These are phyloP conservation scores for Galaxias olidus DNA, from an alignment of 2,797 vertebrate species.

Conservation along the genomic window DNA sequence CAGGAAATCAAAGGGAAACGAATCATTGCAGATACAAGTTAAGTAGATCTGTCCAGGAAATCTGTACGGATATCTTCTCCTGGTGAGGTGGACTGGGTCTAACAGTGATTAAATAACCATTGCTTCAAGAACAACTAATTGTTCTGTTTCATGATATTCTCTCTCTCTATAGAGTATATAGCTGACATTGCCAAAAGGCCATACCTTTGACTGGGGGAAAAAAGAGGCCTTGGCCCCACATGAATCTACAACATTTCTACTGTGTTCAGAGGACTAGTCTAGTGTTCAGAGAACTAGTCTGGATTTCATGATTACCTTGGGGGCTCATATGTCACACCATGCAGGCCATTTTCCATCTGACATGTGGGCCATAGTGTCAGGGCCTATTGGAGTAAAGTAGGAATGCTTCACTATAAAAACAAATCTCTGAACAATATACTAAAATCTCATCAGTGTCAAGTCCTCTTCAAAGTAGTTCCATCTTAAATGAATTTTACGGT, in stretches of 20 bases:
- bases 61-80: too few relatives aligned
- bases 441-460: constrained; percentile 29
- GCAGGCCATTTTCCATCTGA: background rate
- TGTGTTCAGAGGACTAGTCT: background rate
- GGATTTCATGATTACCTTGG: constrained; percentile 1
- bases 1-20: too few relatives aligned
- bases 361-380: background rate
- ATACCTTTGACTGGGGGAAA: too few relatives aligned
- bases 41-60: too few relatives aligned
- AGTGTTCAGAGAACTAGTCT: too few relatives aligned
- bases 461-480: constrained; percentile 40
- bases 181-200: too few relatives aligned
- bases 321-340: background rate
- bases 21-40: too few relatives aligned
- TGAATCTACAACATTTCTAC: background rate
- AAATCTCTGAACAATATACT: constrained; percentile 20
- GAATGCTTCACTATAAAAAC: background rate
- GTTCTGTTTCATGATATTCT: too few relatives aligned
- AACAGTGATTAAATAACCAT: too few relatives aligned
- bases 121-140: too few relatives aligned
- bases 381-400: background rate
- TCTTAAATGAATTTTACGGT: constrained; percentile 44
- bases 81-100: too few relatives aligned
- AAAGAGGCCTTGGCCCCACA: background rate
- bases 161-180: too few relatives aligned